phyloP scores from a whole-genome alignment of 2,888 invertebrate genomes.

The Drosophila melanosoma region DNA sequence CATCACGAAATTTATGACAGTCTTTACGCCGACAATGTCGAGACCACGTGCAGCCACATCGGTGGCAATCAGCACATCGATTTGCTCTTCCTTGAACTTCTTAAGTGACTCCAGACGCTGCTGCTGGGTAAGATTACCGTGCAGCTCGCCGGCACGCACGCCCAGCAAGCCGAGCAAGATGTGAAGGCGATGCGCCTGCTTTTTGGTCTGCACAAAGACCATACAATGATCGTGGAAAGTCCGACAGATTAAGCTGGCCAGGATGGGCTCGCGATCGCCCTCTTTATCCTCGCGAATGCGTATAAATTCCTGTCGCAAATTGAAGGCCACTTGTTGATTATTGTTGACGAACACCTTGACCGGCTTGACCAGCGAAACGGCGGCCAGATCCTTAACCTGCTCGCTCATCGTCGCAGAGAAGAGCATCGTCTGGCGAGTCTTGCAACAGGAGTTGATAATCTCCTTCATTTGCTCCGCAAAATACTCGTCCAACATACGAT shows the following conservation, averaged over 20 bases:
- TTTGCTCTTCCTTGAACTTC: slow-evolving; percentile 93
- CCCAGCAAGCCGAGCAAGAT: slow-evolving; percentile 96
- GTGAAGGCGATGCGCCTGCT: slow-evolving; percentile 96
- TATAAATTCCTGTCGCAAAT: slow-evolving; percentile 98
- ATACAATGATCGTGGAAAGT: slow-evolving; percentile 96
- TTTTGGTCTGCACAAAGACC: slow-evolving; percentile 98
- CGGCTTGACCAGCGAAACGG: slow-evolving; percentile 96
- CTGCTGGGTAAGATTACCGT: slow-evolving; percentile 98
- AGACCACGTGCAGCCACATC: slow-evolving; percentile 96
- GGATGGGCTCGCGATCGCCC: slow-evolving; percentile 95
- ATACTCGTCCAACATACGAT: slow-evolving; percentile 98
- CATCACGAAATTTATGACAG: slow-evolving; percentile 98
- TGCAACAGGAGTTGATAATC: slow-evolving; percentile 96
- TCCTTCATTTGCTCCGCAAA: slow-evolving; percentile 99
- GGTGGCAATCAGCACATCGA: slow-evolving; percentile 96
- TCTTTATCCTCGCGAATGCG: slow-evolving; percentile 95
- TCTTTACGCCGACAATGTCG: slow-evolving; percentile 98
- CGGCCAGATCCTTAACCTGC: slow-evolving; percentile 97
- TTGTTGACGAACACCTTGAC: slow-evolving; percentile 98
- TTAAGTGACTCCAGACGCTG: slow-evolving; percentile 95
- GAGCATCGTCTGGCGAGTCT: slow-evolving; percentile 96
- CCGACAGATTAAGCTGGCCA: slow-evolving; percentile 92
- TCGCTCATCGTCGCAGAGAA: slow-evolving; percentile 99
- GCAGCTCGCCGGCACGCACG: slow-evolving; percentile 94
- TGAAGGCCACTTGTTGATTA: slow-evolving; percentile 97